Evolutionary conservation across 2,888 invertebrate genomes (phyloP), one percentile per base, ranked within the genome.

Genomic region (Drosophila monieri): DNA sequence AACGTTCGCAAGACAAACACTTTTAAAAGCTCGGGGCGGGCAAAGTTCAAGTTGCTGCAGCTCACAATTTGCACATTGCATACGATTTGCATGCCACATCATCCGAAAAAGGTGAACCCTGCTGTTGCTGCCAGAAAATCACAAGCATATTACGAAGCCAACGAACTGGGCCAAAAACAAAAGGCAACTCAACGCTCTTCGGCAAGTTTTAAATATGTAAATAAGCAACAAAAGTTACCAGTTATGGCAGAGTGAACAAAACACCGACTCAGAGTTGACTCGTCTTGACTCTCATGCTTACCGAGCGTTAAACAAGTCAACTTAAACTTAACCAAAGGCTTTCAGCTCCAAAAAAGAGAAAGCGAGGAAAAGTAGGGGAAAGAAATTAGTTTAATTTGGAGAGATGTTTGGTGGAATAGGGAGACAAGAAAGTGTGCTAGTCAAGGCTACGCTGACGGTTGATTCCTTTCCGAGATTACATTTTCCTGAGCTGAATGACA

Each of bases 151-250:
- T 72, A 84, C 74, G 64, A 69, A 68, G 69, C 60, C 49, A 73
- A 77, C 48, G 57, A 46, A 52, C 27, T 35, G 8, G n/a, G 27
- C 48, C 48, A 64, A 58, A 73, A 80, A 76, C 80, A 80, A 72
- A 35, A 73, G 78, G 72, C 44, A 52, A 49, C 27, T n/a, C 57
- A 12, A 30, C 56, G 46, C 53, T 35, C 32, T 35, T 61, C 47
- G 67, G 55, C 57, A 73, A 76, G 73, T 76, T 85, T 84, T 86
- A 86, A 81, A 86, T 81, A 81, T 81, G 81, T 78, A 84, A 81
- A 81, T 81, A 86, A 76, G 85, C 70, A 87, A 69, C 77, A 81
- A 80, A 86, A 68, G 58, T 68, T 68, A 43, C 49, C 67, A 56
- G 56, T 67, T 66, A 57, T 56, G 57, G 51, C 51, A 59, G 46